Evolutionary conservation across 2,888 invertebrate genomes (phyloP), one percentile per base, ranked within the genome.

Genomic region (Nasonovia ribisnigri): DNA sequence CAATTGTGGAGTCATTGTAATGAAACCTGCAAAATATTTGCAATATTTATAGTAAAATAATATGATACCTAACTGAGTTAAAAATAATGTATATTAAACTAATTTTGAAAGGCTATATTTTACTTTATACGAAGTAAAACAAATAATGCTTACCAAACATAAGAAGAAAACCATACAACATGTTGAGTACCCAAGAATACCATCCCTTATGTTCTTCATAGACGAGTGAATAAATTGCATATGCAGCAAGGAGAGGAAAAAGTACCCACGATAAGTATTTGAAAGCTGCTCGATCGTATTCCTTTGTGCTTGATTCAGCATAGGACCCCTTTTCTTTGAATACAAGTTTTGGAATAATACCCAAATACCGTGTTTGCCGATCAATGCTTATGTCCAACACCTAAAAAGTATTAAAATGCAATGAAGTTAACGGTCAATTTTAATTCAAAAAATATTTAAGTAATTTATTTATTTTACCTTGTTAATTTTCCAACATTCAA

Each of bases 1-100:
- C 94, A 99, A 96, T 96, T 99, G 99, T 13, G 99, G 99, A n/a
- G 99, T 99, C 99, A 99, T 99, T 98, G 99, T 99, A 94, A 99
- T 99, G 96, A 99, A 99, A 94, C 99, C 99, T 97, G 95, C 26
- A 95, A 95, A 95, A 67, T 88, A 93, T 24, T 57, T n/a, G n/a
- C n/a, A n/a, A 92, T 92, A 29, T n/a, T 1, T 43, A 46, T 54
- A 60, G n/a, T 46, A 54, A 4, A 10, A 90, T 46, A 91, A 46
- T 26, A 43, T 48, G 51, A 48, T 54, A 54, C 20, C 46, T 29
- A 54, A 26, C 67, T 42, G 8, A 51, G 8, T 36, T 20, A 77
- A 77, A 77, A 36, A 24, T 77, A 77, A 67, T 67, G 16, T 5
- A 67, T 16, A 36, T 67, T 67, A 16, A 67, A 36, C 67, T 16